Conservation (phyloP, 2,797 vertebrate species). For the Aviceda leuphotes region DNA sequence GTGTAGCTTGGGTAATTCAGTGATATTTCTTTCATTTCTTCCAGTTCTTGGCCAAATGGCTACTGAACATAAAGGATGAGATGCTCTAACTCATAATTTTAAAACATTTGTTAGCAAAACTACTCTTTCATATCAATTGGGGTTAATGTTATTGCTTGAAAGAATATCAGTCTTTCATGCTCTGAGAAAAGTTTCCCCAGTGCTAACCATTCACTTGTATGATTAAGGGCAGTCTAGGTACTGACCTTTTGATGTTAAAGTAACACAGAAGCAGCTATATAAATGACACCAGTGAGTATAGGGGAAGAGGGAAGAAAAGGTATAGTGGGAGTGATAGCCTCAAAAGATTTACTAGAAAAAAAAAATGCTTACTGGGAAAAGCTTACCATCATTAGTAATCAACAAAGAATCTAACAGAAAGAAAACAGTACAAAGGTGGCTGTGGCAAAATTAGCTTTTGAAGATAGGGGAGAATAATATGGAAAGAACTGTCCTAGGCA, state of each 20-base stretch:
- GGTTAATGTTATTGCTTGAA: background rate
- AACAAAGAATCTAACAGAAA: background rate
- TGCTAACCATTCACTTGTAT: background rate
- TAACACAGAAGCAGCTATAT: background rate
- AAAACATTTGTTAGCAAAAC: background rate
- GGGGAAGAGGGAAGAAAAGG: background rate
- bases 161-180: background rate
- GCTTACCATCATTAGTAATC: background rate
- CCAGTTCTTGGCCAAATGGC: background rate
- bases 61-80: background rate
- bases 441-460: slow-evolving; percentile 40
- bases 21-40: background rate
- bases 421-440: background rate
- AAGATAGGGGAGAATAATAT: background rate
- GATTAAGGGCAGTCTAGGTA: background rate
- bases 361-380: background rate
- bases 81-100: background rate
- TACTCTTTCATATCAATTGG: background rate
- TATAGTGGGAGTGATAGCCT: background rate
- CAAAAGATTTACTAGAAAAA: background rate
- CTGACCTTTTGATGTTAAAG: background rate
- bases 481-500: slow-evolving; percentile 12
- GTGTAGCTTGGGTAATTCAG: background rate
- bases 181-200: background rate
- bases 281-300: background rate